phyloP scores from a whole-genome alignment of 2,797 vertebrate genomes.

The Peromyscus melanophrys region DNA sequence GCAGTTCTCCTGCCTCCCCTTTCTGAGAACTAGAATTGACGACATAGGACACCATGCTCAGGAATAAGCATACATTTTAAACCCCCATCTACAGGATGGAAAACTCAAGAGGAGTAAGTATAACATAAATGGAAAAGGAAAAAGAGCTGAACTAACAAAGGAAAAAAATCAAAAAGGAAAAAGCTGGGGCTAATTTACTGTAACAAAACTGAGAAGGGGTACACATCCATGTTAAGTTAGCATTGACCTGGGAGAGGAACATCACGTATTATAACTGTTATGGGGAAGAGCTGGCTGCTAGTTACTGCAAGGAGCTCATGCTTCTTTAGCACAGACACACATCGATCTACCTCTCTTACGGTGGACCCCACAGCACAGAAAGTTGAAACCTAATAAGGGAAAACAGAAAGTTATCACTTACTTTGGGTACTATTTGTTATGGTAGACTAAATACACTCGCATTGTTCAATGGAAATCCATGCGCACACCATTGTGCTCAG shows the following conservation, averaged over 20 bases:
- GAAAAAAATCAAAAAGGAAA: not conserved
- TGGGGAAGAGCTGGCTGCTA: conserved; percentile 44
- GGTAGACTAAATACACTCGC: conserved; percentile 14
- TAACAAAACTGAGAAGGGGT: conserved; percentile 57
- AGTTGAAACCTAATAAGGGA: conserved; percentile 86
- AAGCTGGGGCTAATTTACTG: not conserved
- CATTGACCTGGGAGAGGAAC: conserved; percentile 58
- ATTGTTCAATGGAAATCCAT: not conserved
- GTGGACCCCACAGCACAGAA: conserved; percentile 86
- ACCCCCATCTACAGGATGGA: not conserved
- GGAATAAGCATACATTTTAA: conserved; percentile 30
- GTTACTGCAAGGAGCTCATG: conserved; percentile 81
- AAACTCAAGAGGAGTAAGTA: conserved; percentile 20
- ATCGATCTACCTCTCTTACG: conserved; percentile 86
- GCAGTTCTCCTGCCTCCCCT: not conserved
- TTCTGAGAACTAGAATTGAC: not conserved
- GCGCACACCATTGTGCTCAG: not conserved
- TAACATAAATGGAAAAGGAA: conserved; percentile 5
- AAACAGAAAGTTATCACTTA: conserved; percentile 82
- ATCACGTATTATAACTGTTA: conserved; percentile 54
- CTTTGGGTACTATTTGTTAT: conserved; percentile 53
- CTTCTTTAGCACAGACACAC: conserved; percentile 74
- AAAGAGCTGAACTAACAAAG: not conserved
- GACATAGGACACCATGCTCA: not conserved
- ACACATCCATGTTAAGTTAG: conserved; percentile 9